Conservation (phyloP, 1,140 invertebrate genomes). For the Triops cancriformis region DNA sequence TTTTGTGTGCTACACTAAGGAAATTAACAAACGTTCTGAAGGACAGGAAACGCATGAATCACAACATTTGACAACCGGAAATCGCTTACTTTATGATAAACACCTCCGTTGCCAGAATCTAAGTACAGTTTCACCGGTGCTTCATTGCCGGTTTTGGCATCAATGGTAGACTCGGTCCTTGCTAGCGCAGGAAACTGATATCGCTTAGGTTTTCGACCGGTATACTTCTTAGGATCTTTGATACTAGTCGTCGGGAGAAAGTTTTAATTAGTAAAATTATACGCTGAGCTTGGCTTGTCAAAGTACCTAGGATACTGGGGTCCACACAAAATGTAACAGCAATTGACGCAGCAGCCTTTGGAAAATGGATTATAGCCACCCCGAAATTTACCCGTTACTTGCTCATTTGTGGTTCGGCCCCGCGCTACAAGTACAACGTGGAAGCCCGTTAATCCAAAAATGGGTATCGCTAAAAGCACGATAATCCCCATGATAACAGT, state of each 20-base stretch:
- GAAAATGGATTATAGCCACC: constrained; percentile 96
- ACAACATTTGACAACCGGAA: neutral
- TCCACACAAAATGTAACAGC: constrained; percentile 89
- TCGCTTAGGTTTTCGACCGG: constrained; percentile 41
- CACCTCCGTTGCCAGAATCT: constrained; percentile 24
- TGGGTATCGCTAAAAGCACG: constrained; percentile 84
- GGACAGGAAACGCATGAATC: neutral
- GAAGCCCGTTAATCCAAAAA: constrained; percentile 94
- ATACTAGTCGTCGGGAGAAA: too few relatives aligned
- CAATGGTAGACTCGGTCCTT: constrained; percentile 57
- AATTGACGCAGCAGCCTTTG: constrained; percentile 84
- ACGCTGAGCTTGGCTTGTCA: neutral
- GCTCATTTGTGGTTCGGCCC: constrained; percentile 99
- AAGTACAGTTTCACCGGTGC: constrained; percentile 25
- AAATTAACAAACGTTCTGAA: neutral
- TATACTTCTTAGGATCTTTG: constrained; percentile 36
- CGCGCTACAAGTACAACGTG: constrained; percentile 92
- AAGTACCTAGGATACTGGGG: constrained; percentile 91
- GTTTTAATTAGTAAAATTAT: neutral
- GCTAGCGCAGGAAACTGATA: constrained; percentile 53
- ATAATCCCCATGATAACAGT: constrained; percentile 89
- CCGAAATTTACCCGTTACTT: constrained; percentile 97
- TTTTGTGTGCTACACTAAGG: neutral
- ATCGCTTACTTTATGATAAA: constrained; percentile 23
- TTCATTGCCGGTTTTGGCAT: neutral